phyloP scores from a whole-genome alignment of 2,113 vertebrate species.

The Dissostichus mawsoni region DNA sequence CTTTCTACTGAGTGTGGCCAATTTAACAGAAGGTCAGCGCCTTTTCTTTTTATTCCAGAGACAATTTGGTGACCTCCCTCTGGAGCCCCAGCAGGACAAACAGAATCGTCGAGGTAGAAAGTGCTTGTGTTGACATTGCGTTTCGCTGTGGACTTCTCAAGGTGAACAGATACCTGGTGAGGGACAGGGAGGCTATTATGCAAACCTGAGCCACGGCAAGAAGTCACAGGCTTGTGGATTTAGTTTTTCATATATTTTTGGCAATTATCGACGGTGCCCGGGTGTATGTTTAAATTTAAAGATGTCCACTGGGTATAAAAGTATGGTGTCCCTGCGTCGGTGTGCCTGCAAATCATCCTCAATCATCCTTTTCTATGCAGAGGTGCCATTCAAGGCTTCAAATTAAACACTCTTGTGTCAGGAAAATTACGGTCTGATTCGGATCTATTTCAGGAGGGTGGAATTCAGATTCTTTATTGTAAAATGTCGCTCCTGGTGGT shows the following conservation, averaged over 20 bases:
- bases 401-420: conserved; percentile 82
- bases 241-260: conserved; percentile 46
- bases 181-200: conserved; percentile 77
- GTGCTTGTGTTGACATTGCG: conserved; percentile 76
- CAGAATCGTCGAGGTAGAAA: conserved; percentile 61
- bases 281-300: conserved; percentile 65
- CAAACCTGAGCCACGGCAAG: conserved; percentile 63
- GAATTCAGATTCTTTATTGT: conserved; percentile 73
- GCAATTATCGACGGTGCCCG: conserved; percentile 61
- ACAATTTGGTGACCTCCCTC: conserved; percentile 86
- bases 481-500: conserved; percentile 59
- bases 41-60: conserved; percentile 74
- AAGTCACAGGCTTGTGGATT: conserved; percentile 50
- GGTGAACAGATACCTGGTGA: conserved; percentile 80
- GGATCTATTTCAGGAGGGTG: conserved; percentile 63
- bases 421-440: conserved; percentile 69
- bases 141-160: conserved; percentile 73
- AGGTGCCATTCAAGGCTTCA: conserved; percentile 67
- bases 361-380: conserved; percentile 59
- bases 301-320: conserved; percentile 43
- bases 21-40: conserved; percentile 85
- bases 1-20: conserved; percentile 83
- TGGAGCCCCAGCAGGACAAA: conserved; percentile 78
- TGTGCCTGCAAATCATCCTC: conserved; percentile 63
- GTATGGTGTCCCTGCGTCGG: conserved; percentile 16